Evolutionary conservation across 2,888 invertebrate species (phyloP).

Genomic region (Netelia fuscicornis): DNA sequence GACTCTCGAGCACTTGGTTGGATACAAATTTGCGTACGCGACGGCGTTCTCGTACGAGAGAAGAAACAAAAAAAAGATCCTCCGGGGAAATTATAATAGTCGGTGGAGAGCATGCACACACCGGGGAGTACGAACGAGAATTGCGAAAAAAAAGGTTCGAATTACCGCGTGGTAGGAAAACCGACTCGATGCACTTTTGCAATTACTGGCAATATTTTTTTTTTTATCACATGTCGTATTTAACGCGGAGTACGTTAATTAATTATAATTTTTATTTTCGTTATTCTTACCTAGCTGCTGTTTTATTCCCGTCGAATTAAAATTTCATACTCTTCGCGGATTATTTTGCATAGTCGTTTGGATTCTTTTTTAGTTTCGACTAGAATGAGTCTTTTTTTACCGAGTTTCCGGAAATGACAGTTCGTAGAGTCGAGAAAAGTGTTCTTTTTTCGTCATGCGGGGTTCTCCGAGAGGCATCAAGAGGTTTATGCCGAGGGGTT

Average conservation of each 20-base stretch:
- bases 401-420: not conserved
- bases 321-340: not conserved
- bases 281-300: too few species aligned
- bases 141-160: slow-evolving; percentile 18
- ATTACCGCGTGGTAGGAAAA: slow-evolving; percentile 1
- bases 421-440: not conserved
- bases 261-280: too few species aligned
- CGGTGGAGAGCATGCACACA: slow-evolving; percentile 3
- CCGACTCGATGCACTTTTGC: too few species aligned
- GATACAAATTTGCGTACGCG: slow-evolving; percentile 55
- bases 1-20: slow-evolving; percentile 40
- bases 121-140: not conserved
- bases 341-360: not conserved
- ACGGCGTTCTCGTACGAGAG: slow-evolving; percentile 21
- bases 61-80: slow-evolving; percentile 21
- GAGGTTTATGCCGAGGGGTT: slow-evolving; percentile 46
- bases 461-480: slow-evolving; percentile 63
- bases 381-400: not conserved
- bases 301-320: too few species aligned
- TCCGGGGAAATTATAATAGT: slow-evolving; percentile 70
- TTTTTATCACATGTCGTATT: too few species aligned
- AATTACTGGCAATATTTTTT: too few species aligned
- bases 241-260: too few species aligned
- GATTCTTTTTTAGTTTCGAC: slow-evolving; percentile 7
- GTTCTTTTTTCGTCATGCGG: not conserved